Evolutionary conservation across 2,888 invertebrate genomes (phyloP).

Genomic region (Masnerella sp.): DNA sequence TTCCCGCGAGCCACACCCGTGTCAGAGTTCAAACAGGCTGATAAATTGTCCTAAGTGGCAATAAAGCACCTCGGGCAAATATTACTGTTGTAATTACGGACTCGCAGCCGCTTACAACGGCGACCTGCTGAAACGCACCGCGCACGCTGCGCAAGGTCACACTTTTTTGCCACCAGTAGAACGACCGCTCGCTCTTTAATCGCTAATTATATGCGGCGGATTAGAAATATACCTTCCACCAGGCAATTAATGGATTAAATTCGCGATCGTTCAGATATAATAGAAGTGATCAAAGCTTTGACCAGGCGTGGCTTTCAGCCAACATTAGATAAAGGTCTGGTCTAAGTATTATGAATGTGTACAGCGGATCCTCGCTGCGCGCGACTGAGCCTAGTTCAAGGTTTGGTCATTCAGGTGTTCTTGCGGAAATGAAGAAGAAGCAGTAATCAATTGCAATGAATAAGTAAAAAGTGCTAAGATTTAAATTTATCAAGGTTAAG

Average conservation of each 20-base stretch:
- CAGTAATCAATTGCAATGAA: no score
- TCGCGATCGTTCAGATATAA: conserved; percentile 7
- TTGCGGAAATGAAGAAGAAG: no score
- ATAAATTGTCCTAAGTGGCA: conserved; percentile 67
- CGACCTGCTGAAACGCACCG: conserved; percentile 30
- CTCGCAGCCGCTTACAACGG: conserved; percentile 63
- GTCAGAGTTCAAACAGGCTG: conserved; percentile 70
- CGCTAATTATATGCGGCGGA: conserved; percentile 26
- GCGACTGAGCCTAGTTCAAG: no score
- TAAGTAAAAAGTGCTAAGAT: no score
- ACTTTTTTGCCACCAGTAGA: conserved; percentile 9
- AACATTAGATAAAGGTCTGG: conserved; percentile 38
- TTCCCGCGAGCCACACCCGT: conserved; percentile 65
- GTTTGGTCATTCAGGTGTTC: no score
- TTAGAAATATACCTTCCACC: conserved; percentile 1
- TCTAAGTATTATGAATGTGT: conserved; percentile 57
- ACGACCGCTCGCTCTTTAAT: conserved; percentile 8
- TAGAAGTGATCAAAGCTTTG: conserved; percentile 14
- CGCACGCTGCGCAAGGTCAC: conserved; percentile 15
- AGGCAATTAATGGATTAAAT: conserved; percentile 10
- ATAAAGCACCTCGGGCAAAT: conserved; percentile 65
- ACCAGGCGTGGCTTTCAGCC: not conserved
- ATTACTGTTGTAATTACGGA: conserved; percentile 67
- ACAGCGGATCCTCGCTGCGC: conserved; percentile 31
- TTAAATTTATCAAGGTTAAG: no score